Evolutionary conservation across 2,888 invertebrate species (phyloP).

Genomic region (Microctonus brassicae): DNA sequence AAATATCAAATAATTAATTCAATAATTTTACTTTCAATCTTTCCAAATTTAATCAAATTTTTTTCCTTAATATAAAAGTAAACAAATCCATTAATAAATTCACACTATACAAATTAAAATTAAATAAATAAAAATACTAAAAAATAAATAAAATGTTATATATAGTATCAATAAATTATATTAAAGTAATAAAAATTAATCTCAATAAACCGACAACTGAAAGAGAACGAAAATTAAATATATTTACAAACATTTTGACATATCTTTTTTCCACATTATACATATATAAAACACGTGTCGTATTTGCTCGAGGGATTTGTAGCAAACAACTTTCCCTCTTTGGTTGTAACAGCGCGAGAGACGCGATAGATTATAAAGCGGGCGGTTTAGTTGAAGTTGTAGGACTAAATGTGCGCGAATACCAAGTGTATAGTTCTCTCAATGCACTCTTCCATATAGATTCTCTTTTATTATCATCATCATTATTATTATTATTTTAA

Average conservation of each 20-base stretch:
- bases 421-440: background rate
- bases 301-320: constrained; percentile 35
- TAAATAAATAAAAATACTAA: no score
- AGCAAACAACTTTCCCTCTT: constrained; percentile 41
- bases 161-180: background rate
- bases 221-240: constrained; percentile 4
- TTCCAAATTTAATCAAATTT: no score
- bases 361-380: constrained; percentile 32
- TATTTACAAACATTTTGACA: background rate
- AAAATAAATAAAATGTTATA: background rate
- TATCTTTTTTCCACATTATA: no score
- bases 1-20: no score
- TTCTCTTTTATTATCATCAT: background rate
- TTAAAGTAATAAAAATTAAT: background rate
- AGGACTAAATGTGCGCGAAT: constrained; percentile 23
- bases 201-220: background rate
- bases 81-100: no score
- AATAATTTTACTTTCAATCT: no score
- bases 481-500: background rate
- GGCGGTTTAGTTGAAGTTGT: constrained; percentile 33
- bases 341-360: constrained; percentile 26
- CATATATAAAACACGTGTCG: constrained; percentile 10
- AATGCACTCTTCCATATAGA: background rate
- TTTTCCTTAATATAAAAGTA: no score
- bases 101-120: no score